Evolutionary conservation across 2,888 invertebrate genomes (phyloP).

Genomic region (Athetis lepigone): DNA sequence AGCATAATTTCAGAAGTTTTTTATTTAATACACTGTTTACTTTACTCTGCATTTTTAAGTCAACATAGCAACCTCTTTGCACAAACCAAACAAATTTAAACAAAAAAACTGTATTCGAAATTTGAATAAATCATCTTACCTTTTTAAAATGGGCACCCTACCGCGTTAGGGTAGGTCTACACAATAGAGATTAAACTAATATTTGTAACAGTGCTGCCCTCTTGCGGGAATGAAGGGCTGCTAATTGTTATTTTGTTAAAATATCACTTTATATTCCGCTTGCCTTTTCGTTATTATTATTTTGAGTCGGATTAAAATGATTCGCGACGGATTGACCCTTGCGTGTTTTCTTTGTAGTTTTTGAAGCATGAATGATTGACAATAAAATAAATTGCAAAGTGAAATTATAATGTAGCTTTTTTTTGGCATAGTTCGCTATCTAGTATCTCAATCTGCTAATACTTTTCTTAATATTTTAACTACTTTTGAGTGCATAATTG

Average conservation of each 20-base stretch:
- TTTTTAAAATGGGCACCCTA: constrained; percentile 41
- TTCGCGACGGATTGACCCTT: constrained; percentile 38
- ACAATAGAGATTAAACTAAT: constrained; percentile 65
- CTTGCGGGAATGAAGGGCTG: constrained; percentile 65
- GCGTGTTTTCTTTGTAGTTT: background rate
- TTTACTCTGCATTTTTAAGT: background rate
- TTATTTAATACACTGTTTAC: constrained; percentile 1
- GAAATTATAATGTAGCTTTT: background rate
- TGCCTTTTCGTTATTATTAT: constrained; percentile 67
- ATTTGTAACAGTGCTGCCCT: constrained; percentile 56
- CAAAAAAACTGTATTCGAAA: constrained; percentile 15
- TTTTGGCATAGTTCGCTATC: background rate
- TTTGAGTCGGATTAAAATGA: constrained; percentile 39
- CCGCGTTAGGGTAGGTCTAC: constrained; percentile 65
- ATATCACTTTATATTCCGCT: constrained; percentile 63
- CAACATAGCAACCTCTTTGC: constrained; percentile 9
- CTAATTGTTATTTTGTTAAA: constrained; percentile 76
- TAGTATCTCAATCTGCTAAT: no score
- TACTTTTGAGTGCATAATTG: no score
- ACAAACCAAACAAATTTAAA: constrained; percentile 35
- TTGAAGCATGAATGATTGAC: constrained; percentile 20
- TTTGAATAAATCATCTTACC: constrained; percentile 33
- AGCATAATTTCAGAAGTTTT: background rate
- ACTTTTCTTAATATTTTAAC: no score
- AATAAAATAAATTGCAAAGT: constrained; percentile 8